These are phyloP conservation scores for Cepaea hortensis DNA, from an alignment of 2,888 invertebrate genomes.

Conservation along the genomic window DNA sequence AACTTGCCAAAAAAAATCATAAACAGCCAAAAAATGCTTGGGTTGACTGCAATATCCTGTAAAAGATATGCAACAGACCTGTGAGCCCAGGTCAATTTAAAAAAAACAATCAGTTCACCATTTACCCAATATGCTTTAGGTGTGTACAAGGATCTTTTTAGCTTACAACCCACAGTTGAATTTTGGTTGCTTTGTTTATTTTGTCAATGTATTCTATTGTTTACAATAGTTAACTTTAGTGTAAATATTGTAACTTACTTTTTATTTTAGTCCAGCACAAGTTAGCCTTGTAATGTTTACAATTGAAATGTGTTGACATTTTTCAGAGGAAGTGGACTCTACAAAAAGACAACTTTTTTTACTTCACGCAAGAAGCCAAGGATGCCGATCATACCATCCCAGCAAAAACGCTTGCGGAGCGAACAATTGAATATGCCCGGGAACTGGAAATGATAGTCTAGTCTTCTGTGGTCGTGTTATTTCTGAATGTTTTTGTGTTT, in stretches of 20 bases:
- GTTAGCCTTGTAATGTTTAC: not conserved
- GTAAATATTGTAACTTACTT: not conserved
- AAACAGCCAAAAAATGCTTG: no score
- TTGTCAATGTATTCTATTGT: no score
- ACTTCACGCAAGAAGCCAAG: constrained; percentile 86
- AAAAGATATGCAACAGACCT: no score
- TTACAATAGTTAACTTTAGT: not conserved
- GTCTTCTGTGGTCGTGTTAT: not conserved
- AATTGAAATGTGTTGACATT: constrained; percentile 10
- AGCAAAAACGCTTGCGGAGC: constrained; percentile 91
- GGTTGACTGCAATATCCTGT: no score
- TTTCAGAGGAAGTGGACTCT: constrained; percentile 88
- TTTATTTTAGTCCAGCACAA: not conserved
- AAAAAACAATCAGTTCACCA: no score
- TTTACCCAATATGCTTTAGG: no score
- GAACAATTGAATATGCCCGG: constrained; percentile 96
- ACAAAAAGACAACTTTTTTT: constrained; percentile 86
- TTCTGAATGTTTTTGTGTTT: not conserved
- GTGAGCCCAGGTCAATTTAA: no score
- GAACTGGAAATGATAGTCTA: constrained; percentile 99
- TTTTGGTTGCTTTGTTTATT: no score
- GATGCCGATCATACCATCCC: constrained; percentile 87
- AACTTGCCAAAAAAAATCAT: no score
- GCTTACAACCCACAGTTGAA: no score
- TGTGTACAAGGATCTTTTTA: no score